phyloP scores from a whole-genome alignment of 2,797 vertebrate species.

The Hydrocynus forskahlii region DNA sequence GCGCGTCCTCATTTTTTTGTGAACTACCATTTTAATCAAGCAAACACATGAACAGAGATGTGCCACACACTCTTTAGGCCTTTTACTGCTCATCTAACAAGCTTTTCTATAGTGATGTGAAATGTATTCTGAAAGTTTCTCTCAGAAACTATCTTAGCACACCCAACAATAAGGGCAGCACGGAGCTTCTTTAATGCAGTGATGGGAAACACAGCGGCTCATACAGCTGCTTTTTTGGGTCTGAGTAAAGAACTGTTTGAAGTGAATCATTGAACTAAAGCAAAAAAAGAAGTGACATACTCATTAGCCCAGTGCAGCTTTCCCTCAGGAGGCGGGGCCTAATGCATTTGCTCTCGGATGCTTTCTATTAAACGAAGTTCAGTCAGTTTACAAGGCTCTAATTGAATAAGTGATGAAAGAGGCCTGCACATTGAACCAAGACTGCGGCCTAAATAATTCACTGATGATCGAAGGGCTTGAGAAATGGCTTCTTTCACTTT shows the following conservation, averaged over 20 bases:
- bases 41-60: too few species aligned
- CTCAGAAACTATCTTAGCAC: too few species aligned
- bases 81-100: too few species aligned
- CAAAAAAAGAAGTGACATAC: not conserved
- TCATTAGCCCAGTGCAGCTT: not conserved
- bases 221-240: not conserved
- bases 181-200: too few species aligned
- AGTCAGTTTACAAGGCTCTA: slow-evolving; percentile 56
- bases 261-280: not conserved
- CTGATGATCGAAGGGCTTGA: slow-evolving; percentile 42
- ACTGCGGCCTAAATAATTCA: slow-evolving; percentile 59
- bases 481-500: not conserved
- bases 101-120: too few species aligned
- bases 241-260: not conserved
- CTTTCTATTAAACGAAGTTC: slow-evolving; percentile 23
- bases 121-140: too few species aligned
- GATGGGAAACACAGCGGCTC: too few species aligned
- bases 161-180: too few species aligned
- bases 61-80: too few species aligned
- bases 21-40: too few species aligned
- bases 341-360: not conserved
- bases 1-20: too few species aligned
- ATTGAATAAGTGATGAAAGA: slow-evolving; percentile 60
- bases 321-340: not conserved
- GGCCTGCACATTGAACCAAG: slow-evolving; percentile 50